Evolutionary conservation across 1,140 invertebrate genomes (phyloP), one percentile per base, ranked within the genome.

Genomic region (Elysia chlorotica): DNA sequence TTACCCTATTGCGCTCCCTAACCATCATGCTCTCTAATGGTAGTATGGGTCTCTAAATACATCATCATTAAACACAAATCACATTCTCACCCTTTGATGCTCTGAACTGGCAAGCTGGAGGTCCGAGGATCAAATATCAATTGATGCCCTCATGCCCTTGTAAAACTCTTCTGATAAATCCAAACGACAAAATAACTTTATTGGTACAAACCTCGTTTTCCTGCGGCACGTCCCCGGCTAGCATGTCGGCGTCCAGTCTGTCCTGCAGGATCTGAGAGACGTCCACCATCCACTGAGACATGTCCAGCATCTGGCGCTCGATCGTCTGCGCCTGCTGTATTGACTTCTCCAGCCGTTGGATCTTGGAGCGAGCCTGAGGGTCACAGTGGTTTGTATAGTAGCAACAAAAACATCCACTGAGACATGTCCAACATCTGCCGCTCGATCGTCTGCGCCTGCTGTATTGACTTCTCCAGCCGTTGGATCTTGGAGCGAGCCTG

Each of bases 381-480:
- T n/a, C n/a, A n/a, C n/a, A n/a, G n/a, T n/a, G n/a, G n/a, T n/a
- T n/a, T n/a, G n/a, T n/a, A n/a, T n/a, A n/a, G n/a, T n/a, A n/a
- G n/a, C n/a, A n/a, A n/a, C n/a, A n/a, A n/a, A n/a, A n/a, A n/a
- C 81, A 95, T 90, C 91, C 93, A 95, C 61, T 93, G 91, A 80
- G 93, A 92, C 86, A 95, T 90, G 59, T 91, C 90, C 73, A 93
- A 89, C 76, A 95, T 90, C 61, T 92, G 90, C 73, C 91, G 89
- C 88, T 96, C 94, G 41, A 91, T 93, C 74, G 91, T 91, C 85
- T 95, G 93, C 35, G 93, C 93, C 88, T 94, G 92, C 73, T 90
- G 91, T 66, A 94, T 92, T 65, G 91, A 92, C 78, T 90, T 89
- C 87, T 95, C 94, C 78, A 96, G 88, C 76, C 92, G 88, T 78